These are phyloP conservation scores for Xenopus laevis DNA, from an alignment of 2,113 vertebrate species.

Conservation along the genomic window DNA sequence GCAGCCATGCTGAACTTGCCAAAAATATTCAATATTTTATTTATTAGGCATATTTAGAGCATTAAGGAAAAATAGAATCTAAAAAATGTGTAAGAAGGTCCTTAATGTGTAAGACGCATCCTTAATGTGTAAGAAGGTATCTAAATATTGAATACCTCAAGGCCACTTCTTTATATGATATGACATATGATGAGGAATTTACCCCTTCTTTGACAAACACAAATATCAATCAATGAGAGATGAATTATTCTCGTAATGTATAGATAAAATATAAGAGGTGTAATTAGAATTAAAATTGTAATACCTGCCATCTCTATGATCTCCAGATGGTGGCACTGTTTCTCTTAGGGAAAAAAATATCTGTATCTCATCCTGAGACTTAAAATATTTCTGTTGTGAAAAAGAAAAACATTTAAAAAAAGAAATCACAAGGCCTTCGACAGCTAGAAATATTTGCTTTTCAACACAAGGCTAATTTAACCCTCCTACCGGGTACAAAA, in stretches of 20 bases:
- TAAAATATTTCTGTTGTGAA: no score
- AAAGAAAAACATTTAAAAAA: not conserved
- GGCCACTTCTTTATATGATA: not conserved
- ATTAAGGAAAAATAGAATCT: conserved; percentile 6
- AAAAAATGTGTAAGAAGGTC: not conserved
- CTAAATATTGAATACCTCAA: conserved; percentile 9
- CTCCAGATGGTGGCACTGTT: conserved; percentile 21
- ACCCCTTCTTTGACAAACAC: conserved; percentile 33
- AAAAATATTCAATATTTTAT: no score
- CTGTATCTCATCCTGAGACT: no score
- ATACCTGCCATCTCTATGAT: not conserved
- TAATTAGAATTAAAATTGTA: conserved; percentile 32
- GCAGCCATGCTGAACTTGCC: no score
- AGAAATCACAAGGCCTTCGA: not conserved
- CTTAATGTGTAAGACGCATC: not conserved
- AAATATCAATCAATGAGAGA: conserved; percentile 16
- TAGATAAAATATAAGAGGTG: conserved; percentile 30
- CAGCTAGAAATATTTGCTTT: not conserved
- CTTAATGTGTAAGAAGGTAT: not conserved
- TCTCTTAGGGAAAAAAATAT: not conserved
- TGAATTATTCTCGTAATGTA: not conserved
- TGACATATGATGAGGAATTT: conserved; percentile 23
- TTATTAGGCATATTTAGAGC: conserved; percentile 16
- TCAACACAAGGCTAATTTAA: not conserved
- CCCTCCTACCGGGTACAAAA: not conserved